Base-by-base conservation (phyloP, 2,888 invertebrate species). In the Synanthedon andrenaeformis region DNA sequence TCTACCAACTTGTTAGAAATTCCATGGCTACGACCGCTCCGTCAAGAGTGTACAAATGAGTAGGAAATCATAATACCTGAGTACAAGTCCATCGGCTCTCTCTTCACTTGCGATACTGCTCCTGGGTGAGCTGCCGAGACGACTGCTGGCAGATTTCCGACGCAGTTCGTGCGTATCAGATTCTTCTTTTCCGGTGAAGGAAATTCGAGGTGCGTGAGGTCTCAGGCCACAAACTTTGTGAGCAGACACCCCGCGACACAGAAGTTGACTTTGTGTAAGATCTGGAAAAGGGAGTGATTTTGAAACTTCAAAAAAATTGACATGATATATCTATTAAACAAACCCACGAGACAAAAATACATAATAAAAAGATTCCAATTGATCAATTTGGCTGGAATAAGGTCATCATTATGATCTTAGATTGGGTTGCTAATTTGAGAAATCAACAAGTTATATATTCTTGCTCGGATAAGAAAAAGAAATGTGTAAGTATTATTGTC, bases 21-120 rank as follows among this genome's bases (percentile, higher is more conserved):
- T 28, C 35, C 10, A 28, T 28, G 5, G 6, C 28, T 6, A 28
- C 8, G 28, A 28, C 28, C 28, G 28, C 28, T 28, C 28, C 28
- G 28, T 28, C 28, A 28, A 8, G 6, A 35, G 35, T 35, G 35
- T 35, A 35, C 35, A 10, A 35, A 1, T 35, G 6, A 35, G 35
- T 1, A 10, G 35, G 10, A 35, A 10, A 35, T 35, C 35, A 28
- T 28, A 8, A 35, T 75, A 92, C 92, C 92, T 90, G 28, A 92
- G 81, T 17, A 90, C 84, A 12, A 91, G 78, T 12, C 92, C 91
- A 71, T 92, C 87, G 8, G 68, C 61, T 53, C 83, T 63, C 10
- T 88, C 88, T 12, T 86, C 86, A 42, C 84, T 82, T 1, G 88
- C 84, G 35, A 89, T 79, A 55, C 89, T 89, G 14, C 79, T 67